Evolutionary conservation across 2,888 invertebrate species (phyloP), one percentile per base, ranked within the genome.

Genomic region (Pilophorus perplexus): DNA sequence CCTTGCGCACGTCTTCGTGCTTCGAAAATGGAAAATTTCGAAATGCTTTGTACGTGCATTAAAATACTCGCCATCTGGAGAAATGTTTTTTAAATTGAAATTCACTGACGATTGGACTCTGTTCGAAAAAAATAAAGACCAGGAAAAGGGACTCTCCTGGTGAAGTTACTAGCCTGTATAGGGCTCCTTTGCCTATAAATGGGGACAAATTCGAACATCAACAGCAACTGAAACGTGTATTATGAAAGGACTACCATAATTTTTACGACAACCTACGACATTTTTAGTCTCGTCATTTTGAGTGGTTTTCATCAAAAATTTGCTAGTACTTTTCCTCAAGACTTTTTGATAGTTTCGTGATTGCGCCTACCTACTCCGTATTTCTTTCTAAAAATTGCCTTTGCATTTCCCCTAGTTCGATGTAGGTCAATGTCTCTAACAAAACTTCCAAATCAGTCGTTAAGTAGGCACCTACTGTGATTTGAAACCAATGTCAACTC

Each of bases 211-310:
- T 33, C 37, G 37, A 55, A 33, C 55, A 55, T 37, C 20, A 42
- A 18, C 55, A 55, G 55, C n/a, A 55, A 12, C 55, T 55, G 28
- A 55, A 55, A 28, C 37, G 28, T 18, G 27, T 33, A 50, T 23
- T 50, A n/a, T 25, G 23, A 18, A 50, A 50, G 50, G 50, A 50
- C 27, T 50, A 33, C 37, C 55, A 50, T 50, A 8, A 25, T 50
- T 50, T 50, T 25, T 50, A 50, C 14, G 50, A 50, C 42, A 42
- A 42, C 16, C 16, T 42, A 42, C 42, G 42, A 42, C n/a, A n/a
- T n/a, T 10, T 10, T 33, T 33, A 33, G 33, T 10, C 33, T 33
- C 33, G 33, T 33, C 8, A 33, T 33, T 33, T 33, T 33, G n/a
- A 10, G 33, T 33, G 33, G 33, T 33, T 8, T 33, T 33, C 33